Evolutionary conservation across 2,113 vertebrate genomes (phyloP), one percentile per base, ranked within the genome.

Genomic region (Neofelis nebulosa): DNA sequence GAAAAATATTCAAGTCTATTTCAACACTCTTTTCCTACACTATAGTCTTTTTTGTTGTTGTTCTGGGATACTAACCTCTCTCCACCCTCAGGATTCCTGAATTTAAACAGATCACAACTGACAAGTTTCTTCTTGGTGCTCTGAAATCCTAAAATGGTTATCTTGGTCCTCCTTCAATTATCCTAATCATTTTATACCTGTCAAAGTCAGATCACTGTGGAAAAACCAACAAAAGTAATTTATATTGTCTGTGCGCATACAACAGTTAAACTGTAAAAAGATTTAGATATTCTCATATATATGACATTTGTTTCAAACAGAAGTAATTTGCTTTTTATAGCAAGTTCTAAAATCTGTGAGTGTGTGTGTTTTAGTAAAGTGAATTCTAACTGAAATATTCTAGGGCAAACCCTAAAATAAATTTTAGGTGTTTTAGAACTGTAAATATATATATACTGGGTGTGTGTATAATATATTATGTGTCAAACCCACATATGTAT

Each of bases 341-440:
- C 21, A 95, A 84, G 61, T 69, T 78, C 74, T 45, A 83, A 82
- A 94, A 48, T 57, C 2, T 82, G 29, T 33, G 18, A 57, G 4
- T 78, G 6, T 78, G 25, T 48, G 4, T 86, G 14, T 86, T 41
- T 87, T 78, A 55, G n/a, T 84, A 94, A 97, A 94, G 29, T 41
- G 63, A 23, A 79, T 41, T 88, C 31, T 87, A 78, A 91, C 33
- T 73, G 63, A 89, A 74, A 94, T 89, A 88, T 57, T 45, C 50
- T 65, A 81, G n/a, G 33, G 29, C 0, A 4, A 92, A 89, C 4
- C 3, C 48, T 82, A 36, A 83, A 78, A 74, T 52, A 89, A 89
- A 91, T 82, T 82, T 83, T 63, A 68, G 41, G 38, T 89, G 21
- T 71, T 92, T 36, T 79, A 31, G 90, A 95, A 93, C 41, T 69